These are phyloP conservation scores for Hydropsyche betteni DNA, from an alignment of 2,888 invertebrate species.

Conservation along the genomic window DNA sequence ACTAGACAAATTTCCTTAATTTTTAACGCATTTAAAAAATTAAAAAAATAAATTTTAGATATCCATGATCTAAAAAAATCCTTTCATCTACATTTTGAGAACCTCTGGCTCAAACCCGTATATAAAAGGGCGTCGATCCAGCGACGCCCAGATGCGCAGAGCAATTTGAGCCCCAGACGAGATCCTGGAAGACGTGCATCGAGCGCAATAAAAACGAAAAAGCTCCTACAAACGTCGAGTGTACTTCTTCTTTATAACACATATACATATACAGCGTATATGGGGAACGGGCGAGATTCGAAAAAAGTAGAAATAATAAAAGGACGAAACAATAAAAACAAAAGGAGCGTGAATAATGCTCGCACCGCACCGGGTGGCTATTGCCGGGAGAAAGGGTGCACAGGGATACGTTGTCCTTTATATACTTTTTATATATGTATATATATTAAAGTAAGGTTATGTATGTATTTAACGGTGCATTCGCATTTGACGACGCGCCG, in stretches of 20 bases:
- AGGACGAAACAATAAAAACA: constrained; percentile 48
- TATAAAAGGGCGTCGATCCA: constrained; percentile 19
- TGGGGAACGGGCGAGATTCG: background rate
- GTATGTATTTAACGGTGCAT: constrained; percentile 5
- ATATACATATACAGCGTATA: no score
- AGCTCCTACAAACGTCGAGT: no score
- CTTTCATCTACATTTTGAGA: constrained; percentile 14
- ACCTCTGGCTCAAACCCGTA: background rate
- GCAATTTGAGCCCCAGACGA: constrained; percentile 38
- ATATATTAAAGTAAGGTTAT: no score
- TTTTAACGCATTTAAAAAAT: no score
- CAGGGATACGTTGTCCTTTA: background rate
- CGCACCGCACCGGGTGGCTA: background rate
- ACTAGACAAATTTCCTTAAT: no score
- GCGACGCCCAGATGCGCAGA: constrained; percentile 37
- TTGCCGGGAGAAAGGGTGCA: constrained; percentile 38
- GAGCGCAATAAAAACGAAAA: constrained; percentile 6
- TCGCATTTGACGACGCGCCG: constrained; percentile 36
- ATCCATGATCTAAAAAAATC: background rate
- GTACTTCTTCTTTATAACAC: no score
- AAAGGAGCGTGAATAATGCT: constrained; percentile 48
- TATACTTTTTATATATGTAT: no score
- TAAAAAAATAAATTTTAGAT: no score
- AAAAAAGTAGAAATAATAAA: constrained; percentile 34
- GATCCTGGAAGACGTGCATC: constrained; percentile 19